These are phyloP conservation scores for Anadara kagoshimensis DNA, from an alignment of 1,140 invertebrate genomes.

Conservation along the genomic window DNA sequence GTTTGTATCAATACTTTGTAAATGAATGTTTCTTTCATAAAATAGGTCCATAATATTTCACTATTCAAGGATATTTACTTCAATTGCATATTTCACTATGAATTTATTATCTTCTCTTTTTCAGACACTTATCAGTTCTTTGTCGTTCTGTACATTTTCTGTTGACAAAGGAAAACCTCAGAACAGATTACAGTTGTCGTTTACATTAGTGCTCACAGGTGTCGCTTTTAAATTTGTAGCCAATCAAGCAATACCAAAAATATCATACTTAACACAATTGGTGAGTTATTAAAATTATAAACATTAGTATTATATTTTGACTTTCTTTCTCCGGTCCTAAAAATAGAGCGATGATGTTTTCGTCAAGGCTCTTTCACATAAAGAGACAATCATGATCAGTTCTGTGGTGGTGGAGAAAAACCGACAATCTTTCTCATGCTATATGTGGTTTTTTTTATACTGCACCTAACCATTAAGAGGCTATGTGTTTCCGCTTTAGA, in stretches of 20 bases:
- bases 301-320: too few species aligned
- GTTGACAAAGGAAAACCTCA: conserved; percentile 50
- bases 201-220: conserved; percentile 63
- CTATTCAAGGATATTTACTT: too few species aligned
- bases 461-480: too few species aligned
- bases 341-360: background rate
- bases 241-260: conserved; percentile 65
- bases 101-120: conserved; percentile 24
- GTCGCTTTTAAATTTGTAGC: conserved; percentile 66
- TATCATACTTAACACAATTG: conserved; percentile 67
- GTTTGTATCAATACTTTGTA: too few species aligned
- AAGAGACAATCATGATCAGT: too few species aligned
- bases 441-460: too few species aligned
- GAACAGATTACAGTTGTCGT: conserved; percentile 65
- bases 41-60: too few species aligned
- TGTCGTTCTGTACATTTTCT: conserved; percentile 64
- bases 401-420: too few species aligned
- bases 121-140: conserved; percentile 60
- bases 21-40: too few species aligned
- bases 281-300: conserved; percentile 43
- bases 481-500: too few species aligned
- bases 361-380: too few species aligned
- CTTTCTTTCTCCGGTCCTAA: background rate
- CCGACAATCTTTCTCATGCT: too few species aligned
- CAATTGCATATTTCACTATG: background rate